Conservation (phyloP, 2,888 invertebrate species). For the Salticus scenicus region DNA sequence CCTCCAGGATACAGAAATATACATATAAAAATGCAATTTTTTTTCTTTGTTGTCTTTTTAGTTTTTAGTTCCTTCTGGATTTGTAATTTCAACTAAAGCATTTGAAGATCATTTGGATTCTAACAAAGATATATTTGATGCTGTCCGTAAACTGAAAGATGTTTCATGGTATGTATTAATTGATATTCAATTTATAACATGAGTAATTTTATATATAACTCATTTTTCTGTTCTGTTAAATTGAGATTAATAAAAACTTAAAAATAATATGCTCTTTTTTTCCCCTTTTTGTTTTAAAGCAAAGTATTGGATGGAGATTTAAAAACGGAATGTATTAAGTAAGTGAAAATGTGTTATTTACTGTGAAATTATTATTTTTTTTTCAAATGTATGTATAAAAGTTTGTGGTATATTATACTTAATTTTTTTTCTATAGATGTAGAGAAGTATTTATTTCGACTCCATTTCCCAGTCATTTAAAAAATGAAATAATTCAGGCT, state of each 20-base stretch:
- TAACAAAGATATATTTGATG: slow-evolving; percentile 14
- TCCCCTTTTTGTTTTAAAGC: too few relatives aligned
- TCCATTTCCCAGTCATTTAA: slow-evolving; percentile 22
- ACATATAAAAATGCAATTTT: too few relatives aligned
- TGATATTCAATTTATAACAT: slow-evolving; percentile 16
- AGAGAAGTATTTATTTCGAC: slow-evolving; percentile 29
- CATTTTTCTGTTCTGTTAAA: slow-evolving; percentile 18
- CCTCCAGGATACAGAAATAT: too few relatives aligned
- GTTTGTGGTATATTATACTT: too few relatives aligned
- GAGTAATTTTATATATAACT: neutral
- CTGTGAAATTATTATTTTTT: too few relatives aligned
- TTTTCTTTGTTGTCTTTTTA: too few relatives aligned
- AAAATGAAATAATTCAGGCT: slow-evolving; percentile 19
- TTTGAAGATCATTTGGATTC: slow-evolving; percentile 45
- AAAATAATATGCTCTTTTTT: too few relatives aligned
- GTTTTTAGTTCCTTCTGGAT: slow-evolving; percentile 55
- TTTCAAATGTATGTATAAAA: too few relatives aligned
- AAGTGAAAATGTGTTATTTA: slow-evolving; percentile 7
- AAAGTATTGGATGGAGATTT: slow-evolving; percentile 29
- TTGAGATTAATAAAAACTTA: too few relatives aligned
- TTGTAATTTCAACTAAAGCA: slow-evolving; percentile 46
- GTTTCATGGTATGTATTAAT: slow-evolving; percentile 49
- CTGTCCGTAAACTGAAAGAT: slow-evolving; percentile 29
- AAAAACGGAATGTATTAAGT: slow-evolving; percentile 43
- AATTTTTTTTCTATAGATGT: slow-evolving; percentile 32